Conservation (phyloP, 2,797 vertebrate genomes). For the Melanotaenia maccullochi region DNA sequence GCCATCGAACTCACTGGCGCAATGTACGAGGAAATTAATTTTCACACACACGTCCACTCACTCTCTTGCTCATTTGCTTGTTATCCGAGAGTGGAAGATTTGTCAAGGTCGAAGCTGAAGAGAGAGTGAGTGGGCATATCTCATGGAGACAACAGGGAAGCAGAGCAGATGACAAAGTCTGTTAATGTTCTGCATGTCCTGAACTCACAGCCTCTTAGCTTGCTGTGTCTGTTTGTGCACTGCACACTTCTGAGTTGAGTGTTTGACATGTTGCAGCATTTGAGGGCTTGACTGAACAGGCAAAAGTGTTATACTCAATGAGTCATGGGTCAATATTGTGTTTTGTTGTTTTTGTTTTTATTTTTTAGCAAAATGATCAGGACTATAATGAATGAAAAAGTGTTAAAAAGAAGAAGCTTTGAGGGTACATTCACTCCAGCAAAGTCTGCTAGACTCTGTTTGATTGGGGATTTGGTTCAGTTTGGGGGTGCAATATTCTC, state of each 20-base stretch:
- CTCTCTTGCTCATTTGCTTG: slow-evolving; percentile 16
- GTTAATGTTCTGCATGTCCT: slow-evolving; percentile 10
- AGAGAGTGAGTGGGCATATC: slow-evolving; percentile 41
- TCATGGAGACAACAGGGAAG: slow-evolving; percentile 27
- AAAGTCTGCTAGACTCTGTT: too few species aligned
- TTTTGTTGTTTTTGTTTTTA: too few species aligned
- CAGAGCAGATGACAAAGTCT: slow-evolving; percentile 39
- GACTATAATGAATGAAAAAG: too few species aligned
- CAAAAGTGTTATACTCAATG: slow-evolving; percentile 12
- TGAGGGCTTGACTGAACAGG: slow-evolving; percentile 17
- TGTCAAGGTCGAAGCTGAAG: slow-evolving; percentile 57
- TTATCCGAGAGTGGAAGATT: slow-evolving; percentile 34
- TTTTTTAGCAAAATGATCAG: too few species aligned
- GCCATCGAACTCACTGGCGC: slow-evolving; percentile 21
- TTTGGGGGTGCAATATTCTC: too few species aligned
- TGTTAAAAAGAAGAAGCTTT: too few species aligned
- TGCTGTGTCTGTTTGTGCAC: slow-evolving; percentile 19
- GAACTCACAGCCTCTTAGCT: slow-evolving; percentile 11
- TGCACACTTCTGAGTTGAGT: neutral
- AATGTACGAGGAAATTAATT: slow-evolving; percentile 39
- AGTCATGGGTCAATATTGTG: neutral
- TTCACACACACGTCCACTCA: neutral
- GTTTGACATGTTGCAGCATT: slow-evolving; percentile 4
- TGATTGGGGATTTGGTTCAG: too few species aligned
- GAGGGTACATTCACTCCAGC: too few species aligned